A percentile compares a stretch with the other conserved stretches of the same genome.
These are phyloP conservation scores for Emys orbicularis DNA, from an alignment of 2,797 vertebrate species.

Conservation along the genomic window DNA sequence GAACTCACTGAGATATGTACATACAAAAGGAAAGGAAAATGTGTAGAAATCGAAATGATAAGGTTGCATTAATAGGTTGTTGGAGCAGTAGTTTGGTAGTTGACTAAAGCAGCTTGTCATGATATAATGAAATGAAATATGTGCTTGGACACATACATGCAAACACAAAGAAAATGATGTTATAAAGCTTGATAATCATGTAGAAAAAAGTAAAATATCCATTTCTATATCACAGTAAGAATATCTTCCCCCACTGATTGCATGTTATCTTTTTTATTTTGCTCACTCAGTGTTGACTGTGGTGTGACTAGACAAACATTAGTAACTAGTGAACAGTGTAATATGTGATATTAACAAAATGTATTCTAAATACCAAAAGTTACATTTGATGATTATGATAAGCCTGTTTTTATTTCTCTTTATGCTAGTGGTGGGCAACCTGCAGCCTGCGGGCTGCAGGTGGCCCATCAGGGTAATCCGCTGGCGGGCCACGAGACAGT, in stretches of 20 bases:
- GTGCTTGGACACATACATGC: background rate
- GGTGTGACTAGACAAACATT: background rate
- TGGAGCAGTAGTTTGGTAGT: background rate
- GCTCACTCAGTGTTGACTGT: background rate
- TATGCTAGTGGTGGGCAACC: background rate
- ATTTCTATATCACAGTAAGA: fast-evolving
- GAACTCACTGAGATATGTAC: constrained; percentile 8
- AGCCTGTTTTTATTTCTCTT: background rate
- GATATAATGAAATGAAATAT: background rate
- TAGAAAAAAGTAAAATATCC: background rate
- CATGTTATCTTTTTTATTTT: background rate
- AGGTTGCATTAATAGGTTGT: background rate
- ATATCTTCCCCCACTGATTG: background rate
- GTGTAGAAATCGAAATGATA: background rate
- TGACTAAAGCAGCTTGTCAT: background rate
- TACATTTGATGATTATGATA: background rate
- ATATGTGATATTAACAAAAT: background rate
- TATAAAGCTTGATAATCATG: background rate
- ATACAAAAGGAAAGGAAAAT: constrained; percentile 7
- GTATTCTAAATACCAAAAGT: background rate
- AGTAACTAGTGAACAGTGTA: background rate
- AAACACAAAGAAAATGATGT: background rate
- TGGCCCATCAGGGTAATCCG: too few species aligned
- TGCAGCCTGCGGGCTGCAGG: too few species aligned
- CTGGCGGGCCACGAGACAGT: too few species aligned